phyloP scores from a whole-genome alignment of 1,140 invertebrate species.

The Cherax destructor region DNA sequence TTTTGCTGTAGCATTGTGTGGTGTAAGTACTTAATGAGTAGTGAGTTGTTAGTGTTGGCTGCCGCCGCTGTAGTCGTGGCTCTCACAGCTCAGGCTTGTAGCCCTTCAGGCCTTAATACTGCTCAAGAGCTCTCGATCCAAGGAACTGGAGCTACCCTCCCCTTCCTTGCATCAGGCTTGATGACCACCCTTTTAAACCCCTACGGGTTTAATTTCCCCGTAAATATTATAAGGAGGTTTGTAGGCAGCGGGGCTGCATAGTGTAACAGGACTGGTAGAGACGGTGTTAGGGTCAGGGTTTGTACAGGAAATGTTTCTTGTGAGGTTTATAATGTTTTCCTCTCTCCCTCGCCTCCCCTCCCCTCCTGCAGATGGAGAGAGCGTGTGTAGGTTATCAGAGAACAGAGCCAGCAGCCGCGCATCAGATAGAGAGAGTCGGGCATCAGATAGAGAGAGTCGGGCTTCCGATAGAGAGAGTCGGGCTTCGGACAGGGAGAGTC shows the following conservation, averaged over 20 bases:
- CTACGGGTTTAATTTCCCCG: too few relatives aligned
- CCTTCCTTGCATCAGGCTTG: too few relatives aligned
- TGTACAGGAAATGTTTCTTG: too few relatives aligned
- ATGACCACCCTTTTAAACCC: too few relatives aligned
- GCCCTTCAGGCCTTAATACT: too few relatives aligned
- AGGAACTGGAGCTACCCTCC: too few relatives aligned
- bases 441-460: constrained; percentile 53
- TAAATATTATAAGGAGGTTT: too few relatives aligned
- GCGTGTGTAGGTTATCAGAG: constrained; percentile 33
- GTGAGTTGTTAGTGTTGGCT: neutral
- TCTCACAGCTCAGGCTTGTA: too few relatives aligned
- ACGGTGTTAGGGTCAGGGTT: too few relatives aligned
- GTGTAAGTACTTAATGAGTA: neutral
- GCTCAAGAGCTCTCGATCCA: too few relatives aligned
- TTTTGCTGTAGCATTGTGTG: neutral
- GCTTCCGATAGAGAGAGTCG: constrained; percentile 62
- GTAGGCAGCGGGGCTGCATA: too few relatives aligned
- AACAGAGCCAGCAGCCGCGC: constrained; percentile 56
- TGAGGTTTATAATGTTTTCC: neutral
- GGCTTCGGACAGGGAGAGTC: constrained; percentile 66
- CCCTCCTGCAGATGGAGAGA: constrained; percentile 36
- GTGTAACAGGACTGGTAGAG: too few relatives aligned
- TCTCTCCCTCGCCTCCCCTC: neutral
- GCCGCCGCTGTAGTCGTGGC: neutral
- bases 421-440: constrained; percentile 60